Conservation (phyloP, 92 coral and sea anemone genomes). For the Montipora capitata region DNA sequence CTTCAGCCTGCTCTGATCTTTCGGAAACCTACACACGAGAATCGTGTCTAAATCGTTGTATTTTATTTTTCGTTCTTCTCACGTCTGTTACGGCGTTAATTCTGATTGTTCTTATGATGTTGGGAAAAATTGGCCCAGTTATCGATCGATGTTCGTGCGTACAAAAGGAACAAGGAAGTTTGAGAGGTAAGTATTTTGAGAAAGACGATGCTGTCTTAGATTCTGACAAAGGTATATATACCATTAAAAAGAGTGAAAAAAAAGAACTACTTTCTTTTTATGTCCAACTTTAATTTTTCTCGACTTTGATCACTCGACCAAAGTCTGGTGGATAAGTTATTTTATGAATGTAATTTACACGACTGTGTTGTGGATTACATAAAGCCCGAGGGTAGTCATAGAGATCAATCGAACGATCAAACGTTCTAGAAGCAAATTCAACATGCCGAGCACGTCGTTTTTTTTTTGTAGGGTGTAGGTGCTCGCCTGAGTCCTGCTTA, state of each 20-base stretch:
- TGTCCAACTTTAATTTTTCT: not conserved
- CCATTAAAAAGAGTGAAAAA: not conserved
- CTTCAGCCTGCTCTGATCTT: slow-evolving; percentile 15
- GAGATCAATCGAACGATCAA: not conserved
- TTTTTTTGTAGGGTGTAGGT: no score
- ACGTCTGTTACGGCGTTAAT: slow-evolving; percentile 64
- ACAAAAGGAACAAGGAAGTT: slow-evolving; percentile 29
- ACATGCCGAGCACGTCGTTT: no score
- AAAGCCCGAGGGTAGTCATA: not conserved
- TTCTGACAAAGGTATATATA: not conserved
- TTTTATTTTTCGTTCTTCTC: slow-evolving; percentile 54
- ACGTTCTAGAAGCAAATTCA: not conserved
- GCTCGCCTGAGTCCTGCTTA: no score
- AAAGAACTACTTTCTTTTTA: not conserved
- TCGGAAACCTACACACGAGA: slow-evolving; percentile 32
- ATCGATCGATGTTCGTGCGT: slow-evolving; percentile 29
- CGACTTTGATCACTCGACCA: not conserved
- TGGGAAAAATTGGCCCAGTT: slow-evolving; percentile 50
- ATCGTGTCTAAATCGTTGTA: slow-evolving; percentile 46
- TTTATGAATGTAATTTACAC: not conserved
- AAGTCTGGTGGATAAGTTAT: not conserved
- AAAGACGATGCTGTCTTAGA: not conserved
- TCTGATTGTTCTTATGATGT: slow-evolving; percentile 62
- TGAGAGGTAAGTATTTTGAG: not conserved
- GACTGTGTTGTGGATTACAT: not conserved